These are phyloP conservation scores for Nymphalis c-album DNA, from an alignment of 2,888 invertebrate genomes.

Conservation along the genomic window DNA sequence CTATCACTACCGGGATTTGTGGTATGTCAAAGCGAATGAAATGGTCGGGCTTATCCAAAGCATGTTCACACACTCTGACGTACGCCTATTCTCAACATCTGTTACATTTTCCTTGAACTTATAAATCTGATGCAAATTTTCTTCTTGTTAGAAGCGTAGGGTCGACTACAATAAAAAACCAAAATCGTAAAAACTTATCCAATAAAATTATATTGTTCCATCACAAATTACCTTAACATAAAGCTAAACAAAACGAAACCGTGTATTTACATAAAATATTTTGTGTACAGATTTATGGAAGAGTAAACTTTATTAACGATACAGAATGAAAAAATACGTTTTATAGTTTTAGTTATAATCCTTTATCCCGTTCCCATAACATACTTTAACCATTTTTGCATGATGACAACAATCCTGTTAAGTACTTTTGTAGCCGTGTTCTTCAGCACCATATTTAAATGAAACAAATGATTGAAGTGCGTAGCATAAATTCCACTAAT, in stretches of 20 bases:
- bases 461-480: no score
- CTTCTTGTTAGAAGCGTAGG: not conserved
- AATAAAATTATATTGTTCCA: slow-evolving; percentile 3
- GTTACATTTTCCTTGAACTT: slow-evolving; percentile 5
- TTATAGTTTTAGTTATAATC: no score
- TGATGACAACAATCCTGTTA: no score
- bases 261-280: not conserved
- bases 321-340: no score
- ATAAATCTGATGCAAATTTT: not conserved
- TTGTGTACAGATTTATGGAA: no score
- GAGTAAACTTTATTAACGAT: no score
- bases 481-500: no score
- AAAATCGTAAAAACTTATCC: not conserved
- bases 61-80: not conserved
- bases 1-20: slow-evolving; percentile 5
- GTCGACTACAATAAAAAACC: slow-evolving; percentile 3
- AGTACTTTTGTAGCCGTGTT: no score
- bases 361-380: no score
- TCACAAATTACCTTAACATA: slow-evolving; percentile 6
- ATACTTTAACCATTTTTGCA: no score
- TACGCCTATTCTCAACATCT: not conserved
- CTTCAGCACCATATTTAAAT: no score
- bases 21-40: slow-evolving; percentile 8
- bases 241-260: not conserved
- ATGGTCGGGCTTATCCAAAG: not conserved